Percentiles rank a stretch among this genome's conserved stretches.
These are phyloP conservation scores for Coenobita brevimanus DNA, from an alignment of 1,140 invertebrate genomes.

Conservation along the genomic window DNA sequence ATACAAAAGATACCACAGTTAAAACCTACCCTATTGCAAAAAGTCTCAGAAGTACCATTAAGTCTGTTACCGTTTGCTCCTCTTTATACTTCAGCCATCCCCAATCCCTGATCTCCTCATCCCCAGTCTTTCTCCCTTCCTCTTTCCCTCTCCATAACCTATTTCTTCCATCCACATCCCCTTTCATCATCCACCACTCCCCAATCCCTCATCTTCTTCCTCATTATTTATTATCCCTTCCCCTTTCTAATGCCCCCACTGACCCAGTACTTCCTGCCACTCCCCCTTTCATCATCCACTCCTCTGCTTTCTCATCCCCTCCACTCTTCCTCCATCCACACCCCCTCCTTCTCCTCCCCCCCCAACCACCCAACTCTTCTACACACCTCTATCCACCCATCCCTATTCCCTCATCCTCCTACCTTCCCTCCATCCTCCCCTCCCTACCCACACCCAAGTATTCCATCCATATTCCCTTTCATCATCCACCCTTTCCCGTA, in stretches of 20 bases:
- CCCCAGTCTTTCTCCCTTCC: background rate
- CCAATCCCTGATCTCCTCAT: background rate
- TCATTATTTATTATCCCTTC: background rate
- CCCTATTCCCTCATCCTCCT: background rate
- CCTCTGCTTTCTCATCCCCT: background rate
- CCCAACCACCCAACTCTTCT: background rate
- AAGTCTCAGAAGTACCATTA: too few relatives aligned
- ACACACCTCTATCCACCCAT: background rate
- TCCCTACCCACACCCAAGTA: too few relatives aligned
- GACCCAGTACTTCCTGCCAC: too few relatives aligned
- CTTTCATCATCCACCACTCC: background rate
- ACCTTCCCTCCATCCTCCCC: too few relatives aligned
- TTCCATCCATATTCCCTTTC: too few relatives aligned
- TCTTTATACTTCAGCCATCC: too few relatives aligned
- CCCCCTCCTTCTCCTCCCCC: background rate
- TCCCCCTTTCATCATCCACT: too few relatives aligned
- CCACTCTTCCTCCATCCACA: constrained; percentile 7
- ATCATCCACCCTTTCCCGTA: too few relatives aligned
- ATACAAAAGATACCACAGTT: too few relatives aligned
- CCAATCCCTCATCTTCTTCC: background rate
- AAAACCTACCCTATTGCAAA: too few relatives aligned
- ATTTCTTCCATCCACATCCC: background rate
- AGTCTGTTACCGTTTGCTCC: too few relatives aligned
- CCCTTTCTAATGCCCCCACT: background rate
- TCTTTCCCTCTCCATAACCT: background rate